These are phyloP conservation scores for Chaenocephalus aceratus DNA, from an alignment of 2,113 vertebrate species.

Conservation along the genomic window DNA sequence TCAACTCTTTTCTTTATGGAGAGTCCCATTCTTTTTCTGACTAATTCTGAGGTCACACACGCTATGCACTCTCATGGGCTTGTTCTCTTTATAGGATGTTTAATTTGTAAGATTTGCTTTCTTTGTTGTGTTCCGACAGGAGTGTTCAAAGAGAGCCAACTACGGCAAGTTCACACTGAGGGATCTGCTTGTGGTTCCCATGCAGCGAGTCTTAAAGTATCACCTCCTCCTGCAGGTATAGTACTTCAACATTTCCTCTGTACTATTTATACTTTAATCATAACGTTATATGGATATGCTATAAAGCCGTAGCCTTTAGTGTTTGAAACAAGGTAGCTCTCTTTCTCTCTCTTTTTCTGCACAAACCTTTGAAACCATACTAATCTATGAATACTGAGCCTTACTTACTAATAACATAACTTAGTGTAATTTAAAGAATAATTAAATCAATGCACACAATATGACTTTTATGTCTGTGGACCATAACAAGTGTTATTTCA, in stretches of 20 bases:
- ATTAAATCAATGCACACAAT: too few relatives aligned
- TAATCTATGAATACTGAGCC: not conserved
- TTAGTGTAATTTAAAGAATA: too few relatives aligned
- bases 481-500: too few relatives aligned
- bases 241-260: not conserved
- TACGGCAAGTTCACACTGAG: constrained; percentile 96
- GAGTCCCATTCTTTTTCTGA: too few relatives aligned
- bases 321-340: not conserved
- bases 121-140: constrained; percentile 75
- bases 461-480: too few relatives aligned
- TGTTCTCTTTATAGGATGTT: not conserved
- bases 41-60: not conserved
- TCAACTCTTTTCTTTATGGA: too few relatives aligned
- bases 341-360: not conserved
- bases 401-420: too few relatives aligned
- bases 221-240: constrained; percentile 95
- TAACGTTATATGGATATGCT: not conserved
- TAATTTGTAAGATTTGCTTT: not conserved
- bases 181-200: constrained; percentile 96
- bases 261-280: not conserved
- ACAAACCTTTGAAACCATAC: not conserved
- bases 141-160: constrained; percentile 98
- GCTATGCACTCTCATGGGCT: not conserved
- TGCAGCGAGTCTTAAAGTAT: constrained; percentile 98
- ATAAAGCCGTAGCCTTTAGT: too few relatives aligned